Evolutionary conservation across 2,113 vertebrate species (phyloP), one percentile per base, ranked within the genome.

Genomic region (Ondatra zibethicus): DNA sequence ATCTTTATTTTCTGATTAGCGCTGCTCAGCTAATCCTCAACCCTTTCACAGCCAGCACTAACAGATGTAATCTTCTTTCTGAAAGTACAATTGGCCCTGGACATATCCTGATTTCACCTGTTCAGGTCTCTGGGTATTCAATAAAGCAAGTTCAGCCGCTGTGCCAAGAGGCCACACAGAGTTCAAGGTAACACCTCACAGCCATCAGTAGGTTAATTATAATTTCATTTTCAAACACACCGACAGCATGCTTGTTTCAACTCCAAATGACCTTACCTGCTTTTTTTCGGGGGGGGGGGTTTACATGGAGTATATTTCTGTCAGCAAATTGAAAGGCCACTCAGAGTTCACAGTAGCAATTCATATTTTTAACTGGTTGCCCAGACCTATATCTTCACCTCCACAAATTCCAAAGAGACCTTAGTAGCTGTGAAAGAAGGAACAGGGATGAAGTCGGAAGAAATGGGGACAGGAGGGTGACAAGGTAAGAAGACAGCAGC

Each of bases 211-310:
- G 97, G 92, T 98, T 98, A 96, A 97, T 96, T 80, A 93, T 97
- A 97, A 92, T 97, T 97, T 92, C 85, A 27, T 95, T 98, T 97
- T 97, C 96, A 88, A 97, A 98, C 92, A 96, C 80, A 95, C 97
- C 89, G 96, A 84, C 93, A 96, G 76, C 97, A 94, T 77, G 93
- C 96, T 97, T 95, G 76, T 95, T 97, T 98, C 98, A 98, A 98
- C 98, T 99, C 98, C 98, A 91, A 95, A 93, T 96, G 98, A 98
- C 99, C 98, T 98, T 97, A 98, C 98, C 98, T 98, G 98, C 93
- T 97, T 97, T 72, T 93, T 93, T 98, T 97, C 84, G 58, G 85
- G 96, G 75, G 0, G 7, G 89, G 84, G 55, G 52, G 52, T 94
- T 97, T 96, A 92, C 58, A 94, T 58, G 93, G 98, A 97, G 96